phyloP scores from a whole-genome alignment of 1,140 invertebrate genomes.

The Rhizoglyphus robini region DNA sequence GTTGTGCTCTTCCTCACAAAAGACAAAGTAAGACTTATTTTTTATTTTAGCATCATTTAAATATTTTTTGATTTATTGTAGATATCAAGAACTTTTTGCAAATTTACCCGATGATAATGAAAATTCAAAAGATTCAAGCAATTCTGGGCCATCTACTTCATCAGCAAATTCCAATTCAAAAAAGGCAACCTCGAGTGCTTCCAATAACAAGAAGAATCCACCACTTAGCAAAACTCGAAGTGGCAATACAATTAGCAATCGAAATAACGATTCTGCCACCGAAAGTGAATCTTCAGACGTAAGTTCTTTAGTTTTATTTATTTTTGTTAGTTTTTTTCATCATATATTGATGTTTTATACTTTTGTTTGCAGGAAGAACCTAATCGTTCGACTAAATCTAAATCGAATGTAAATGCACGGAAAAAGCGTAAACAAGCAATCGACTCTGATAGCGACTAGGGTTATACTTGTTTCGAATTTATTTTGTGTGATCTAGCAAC shows the following conservation, averaged over 20 bases:
- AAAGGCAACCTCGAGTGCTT: constrained; percentile 30
- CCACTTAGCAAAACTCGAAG: constrained; percentile 38
- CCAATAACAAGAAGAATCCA: constrained; percentile 37
- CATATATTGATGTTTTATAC: too few species aligned
- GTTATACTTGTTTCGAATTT: too few species aligned
- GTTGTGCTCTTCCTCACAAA: constrained; percentile 58
- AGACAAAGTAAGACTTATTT: constrained; percentile 48
- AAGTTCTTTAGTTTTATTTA: constrained; percentile 26
- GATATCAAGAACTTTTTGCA: constrained; percentile 74
- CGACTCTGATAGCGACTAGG: not conserved
- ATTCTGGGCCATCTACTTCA: constrained; percentile 24
- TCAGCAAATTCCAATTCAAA: constrained; percentile 36
- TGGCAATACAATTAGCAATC: constrained; percentile 21
- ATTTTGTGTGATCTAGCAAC: too few species aligned
- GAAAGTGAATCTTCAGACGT: constrained; percentile 67
- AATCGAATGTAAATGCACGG: not conserved
- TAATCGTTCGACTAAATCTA: not conserved
- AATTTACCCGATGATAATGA: constrained; percentile 62
- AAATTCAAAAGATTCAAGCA: constrained; percentile 41
- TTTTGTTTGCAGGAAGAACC: not conserved
- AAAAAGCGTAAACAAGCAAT: not conserved
- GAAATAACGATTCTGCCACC: constrained; percentile 42
- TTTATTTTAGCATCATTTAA: not conserved
- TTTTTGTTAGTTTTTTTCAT: too few species aligned
- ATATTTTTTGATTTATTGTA: constrained; percentile 25